Base-by-base conservation (phyloP, 2,113 vertebrate species). In the Sitta europaea region DNA sequence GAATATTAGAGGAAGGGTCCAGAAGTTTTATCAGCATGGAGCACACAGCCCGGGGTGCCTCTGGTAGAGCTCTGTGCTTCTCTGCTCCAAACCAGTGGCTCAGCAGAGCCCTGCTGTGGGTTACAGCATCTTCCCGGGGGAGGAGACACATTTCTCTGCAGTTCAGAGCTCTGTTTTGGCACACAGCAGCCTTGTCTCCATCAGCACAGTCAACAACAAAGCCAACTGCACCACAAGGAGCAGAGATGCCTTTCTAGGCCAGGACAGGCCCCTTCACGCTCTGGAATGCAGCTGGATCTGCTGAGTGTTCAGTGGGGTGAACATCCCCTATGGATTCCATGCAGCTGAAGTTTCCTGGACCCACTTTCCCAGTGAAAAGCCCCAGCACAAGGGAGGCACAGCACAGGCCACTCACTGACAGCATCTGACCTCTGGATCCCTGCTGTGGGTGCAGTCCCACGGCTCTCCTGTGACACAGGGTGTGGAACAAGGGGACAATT, bases 371-470 rank as follows among this genome's bases (percentile, higher is more conserved):
- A 43, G 53, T 2, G 33, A 33, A 9, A 48, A 53, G 35, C 28
- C 62, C 29, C 57, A 13, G 2, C 25, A 36, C 17, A 70, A 62
- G 47, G 14, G 10, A 74, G 23, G 14, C 28, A 33, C 28, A 53
- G 70, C 74, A 51, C 24, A 28, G 82, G 66, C 23, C 27, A 4
- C 72, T 57, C 0, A 0, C 21, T 17, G 61, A 2, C 22, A 19
- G 31, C 1, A 1, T 1, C 53, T 1, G 8, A 0, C 18, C 83
- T 6, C 78, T 40, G 42, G 38, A 28, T 23, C 58, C 0, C 0
- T 9, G 55, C 51, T 76, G 35, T 20, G 47, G 38, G 1, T 62
- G 36, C 50, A 47, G 42, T 27, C 50, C 22, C 47, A 58, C 0
- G 0, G 31, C 24, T 29, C 29, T 61, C 27, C 35, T 2, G 0